phyloP scores from a whole-genome alignment of 23 tunicate species.

The Trididemnum clinides region DNA sequence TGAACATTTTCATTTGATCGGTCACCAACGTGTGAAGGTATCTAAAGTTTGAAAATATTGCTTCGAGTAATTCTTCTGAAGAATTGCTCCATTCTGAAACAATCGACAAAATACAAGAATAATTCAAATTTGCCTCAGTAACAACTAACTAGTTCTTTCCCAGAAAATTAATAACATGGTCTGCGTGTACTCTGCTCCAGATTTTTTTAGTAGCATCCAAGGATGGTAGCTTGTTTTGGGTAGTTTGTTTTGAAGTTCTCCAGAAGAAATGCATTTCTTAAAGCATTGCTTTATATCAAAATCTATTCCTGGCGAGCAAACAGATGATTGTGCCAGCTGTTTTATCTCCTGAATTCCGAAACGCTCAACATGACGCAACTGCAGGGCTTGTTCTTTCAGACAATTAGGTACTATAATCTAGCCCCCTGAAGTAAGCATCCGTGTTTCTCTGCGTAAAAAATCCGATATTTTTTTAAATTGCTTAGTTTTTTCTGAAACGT shows the following conservation, averaged over 20 bases:
- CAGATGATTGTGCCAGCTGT: constrained; percentile 30
- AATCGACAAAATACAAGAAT: not conserved
- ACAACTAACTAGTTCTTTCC: constrained; percentile 5
- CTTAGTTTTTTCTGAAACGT: not conserved
- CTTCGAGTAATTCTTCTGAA: not conserved
- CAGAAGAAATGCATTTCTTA: not conserved
- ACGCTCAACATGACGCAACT: constrained; percentile 18
- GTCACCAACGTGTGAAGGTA: not conserved
- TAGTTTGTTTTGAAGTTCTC: not conserved
- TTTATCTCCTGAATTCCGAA: constrained; percentile 39
- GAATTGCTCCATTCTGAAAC: not conserved
- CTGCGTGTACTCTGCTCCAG: constrained; percentile 15
- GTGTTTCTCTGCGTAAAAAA: not conserved
- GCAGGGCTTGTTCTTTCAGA: not conserved
- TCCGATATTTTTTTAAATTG: not conserved
- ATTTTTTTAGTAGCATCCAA: constrained; percentile 13
- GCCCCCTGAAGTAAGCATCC: constrained; percentile 37
- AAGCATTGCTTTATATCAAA: not conserved
- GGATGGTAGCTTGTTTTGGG: not conserved
- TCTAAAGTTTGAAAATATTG: too few species aligned
- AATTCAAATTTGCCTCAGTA: constrained; percentile 19
- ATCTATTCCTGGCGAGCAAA: constrained; percentile 34
- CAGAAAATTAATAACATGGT: not conserved
- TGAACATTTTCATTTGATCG: not conserved
- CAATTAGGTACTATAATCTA: not conserved